These are phyloP conservation scores for Myrmecobius fasciatus DNA, from an alignment of 2,113 vertebrate species.

Conservation along the genomic window DNA sequence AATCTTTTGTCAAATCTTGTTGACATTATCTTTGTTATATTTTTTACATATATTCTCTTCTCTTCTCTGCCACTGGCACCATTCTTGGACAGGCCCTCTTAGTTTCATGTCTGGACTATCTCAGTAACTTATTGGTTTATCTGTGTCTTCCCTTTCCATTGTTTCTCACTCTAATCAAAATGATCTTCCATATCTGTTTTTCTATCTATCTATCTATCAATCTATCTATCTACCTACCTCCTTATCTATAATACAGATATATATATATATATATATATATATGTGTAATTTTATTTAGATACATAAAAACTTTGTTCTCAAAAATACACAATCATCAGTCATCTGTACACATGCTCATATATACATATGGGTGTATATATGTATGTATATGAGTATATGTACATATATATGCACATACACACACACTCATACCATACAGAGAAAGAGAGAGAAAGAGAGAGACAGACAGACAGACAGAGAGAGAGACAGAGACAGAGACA, in stretches of 20 bases:
- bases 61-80: neutral
- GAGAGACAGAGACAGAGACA: too few relatives aligned
- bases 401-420: too few relatives aligned
- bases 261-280: too few relatives aligned
- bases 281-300: neutral
- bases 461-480: too few relatives aligned
- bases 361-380: neutral
- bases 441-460: too few relatives aligned
- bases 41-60: neutral
- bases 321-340: neutral
- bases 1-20: too few relatives aligned
- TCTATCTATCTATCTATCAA: too few relatives aligned
- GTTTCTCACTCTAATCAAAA: neutral
- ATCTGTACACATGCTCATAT: neutral
- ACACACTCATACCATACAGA: too few relatives aligned
- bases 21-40: neutral
- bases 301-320: neutral
- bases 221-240: too few relatives aligned
- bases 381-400: neutral
- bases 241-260: too few relatives aligned
- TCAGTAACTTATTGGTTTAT: neutral
- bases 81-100: neutral
- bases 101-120: neutral
- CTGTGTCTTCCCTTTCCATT: neutral
- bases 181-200: neutral